Percentiles rank a stretch among this genome's conserved stretches.
Conservation (phyloP, 2,888 invertebrate species). For the Smittia sp. region DNA sequence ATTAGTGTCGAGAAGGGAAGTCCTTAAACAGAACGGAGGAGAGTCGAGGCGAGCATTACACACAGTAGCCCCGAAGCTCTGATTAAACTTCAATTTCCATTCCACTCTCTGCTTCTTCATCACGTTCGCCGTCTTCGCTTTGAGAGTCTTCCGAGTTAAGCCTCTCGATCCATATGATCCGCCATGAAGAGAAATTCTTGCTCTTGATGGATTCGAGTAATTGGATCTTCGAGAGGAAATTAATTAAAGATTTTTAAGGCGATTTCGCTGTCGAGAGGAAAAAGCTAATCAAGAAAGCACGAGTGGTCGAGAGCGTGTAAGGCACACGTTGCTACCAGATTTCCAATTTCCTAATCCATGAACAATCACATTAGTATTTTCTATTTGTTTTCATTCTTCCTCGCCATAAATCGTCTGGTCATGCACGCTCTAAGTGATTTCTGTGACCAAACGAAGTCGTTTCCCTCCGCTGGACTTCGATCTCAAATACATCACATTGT, state of each 20-base stretch:
- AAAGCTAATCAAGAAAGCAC: not conserved
- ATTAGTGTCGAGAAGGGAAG: conserved; percentile 17
- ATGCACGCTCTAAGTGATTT: not conserved
- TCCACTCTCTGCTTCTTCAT: not conserved
- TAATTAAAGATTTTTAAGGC: not conserved
- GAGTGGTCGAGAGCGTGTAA: conserved; percentile 13
- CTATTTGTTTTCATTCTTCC: conserved; percentile 26
- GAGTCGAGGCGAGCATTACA: not conserved
- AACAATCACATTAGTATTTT: conserved; percentile 31
- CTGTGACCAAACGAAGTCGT: not conserved
- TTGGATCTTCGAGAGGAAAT: not conserved
- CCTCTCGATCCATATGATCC: conserved; percentile 11
- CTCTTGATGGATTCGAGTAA: not conserved
- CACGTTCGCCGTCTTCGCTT: not conserved
- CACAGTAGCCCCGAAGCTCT: conserved; percentile 27
- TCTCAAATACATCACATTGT: not conserved
- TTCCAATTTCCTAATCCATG: conserved; percentile 25
- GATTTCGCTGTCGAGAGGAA: no score
- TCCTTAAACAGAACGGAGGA: conserved; percentile 6
- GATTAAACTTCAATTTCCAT: conserved; percentile 15
- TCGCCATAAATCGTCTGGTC: conserved; percentile 8
- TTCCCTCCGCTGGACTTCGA: not conserved
- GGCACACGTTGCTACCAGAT: conserved; percentile 36
- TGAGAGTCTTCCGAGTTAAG: not conserved
- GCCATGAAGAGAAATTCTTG: not conserved